A percentile compares a stretch with the other conserved stretches of the same genome.
These are phyloP conservation scores for Trypoxylon attenuatum DNA, from an alignment of 2,888 invertebrate species.

Conservation along the genomic window DNA sequence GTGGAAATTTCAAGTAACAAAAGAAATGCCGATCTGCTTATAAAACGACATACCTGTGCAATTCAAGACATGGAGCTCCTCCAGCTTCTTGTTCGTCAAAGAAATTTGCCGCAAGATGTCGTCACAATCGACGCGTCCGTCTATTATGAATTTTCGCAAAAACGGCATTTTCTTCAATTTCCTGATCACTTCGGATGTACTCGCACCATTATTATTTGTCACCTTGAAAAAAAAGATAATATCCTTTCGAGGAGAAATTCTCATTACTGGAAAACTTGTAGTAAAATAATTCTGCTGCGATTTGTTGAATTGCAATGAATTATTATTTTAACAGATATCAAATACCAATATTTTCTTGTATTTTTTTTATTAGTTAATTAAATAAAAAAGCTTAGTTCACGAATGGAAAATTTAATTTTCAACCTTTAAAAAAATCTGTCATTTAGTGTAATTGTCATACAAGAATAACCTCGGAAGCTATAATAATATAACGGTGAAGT, in stretches of 20 bases:
- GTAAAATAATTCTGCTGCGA: too few relatives aligned
- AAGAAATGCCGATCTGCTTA: not conserved
- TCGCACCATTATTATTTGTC: slow-evolving; percentile 33
- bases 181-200: slow-evolving; percentile 53
- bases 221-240: slow-evolving; percentile 44
- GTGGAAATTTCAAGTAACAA: not conserved
- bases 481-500: too few relatives aligned
- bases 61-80: slow-evolving; percentile 54
- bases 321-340: not conserved
- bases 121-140: slow-evolving; percentile 57
- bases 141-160: slow-evolving; percentile 54
- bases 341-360: too few relatives aligned
- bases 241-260: too few relatives aligned
- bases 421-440: too few relatives aligned
- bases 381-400: too few relatives aligned
- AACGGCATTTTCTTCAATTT: slow-evolving; percentile 62
- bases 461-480: too few relatives aligned
- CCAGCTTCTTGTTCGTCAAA: slow-evolving; percentile 59
- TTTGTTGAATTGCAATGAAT: too few relatives aligned
- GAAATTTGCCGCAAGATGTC: slow-evolving; percentile 63
- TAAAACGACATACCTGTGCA: slow-evolving; percentile 50
- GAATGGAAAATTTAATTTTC: too few relatives aligned
- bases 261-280: too few relatives aligned
- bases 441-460: too few relatives aligned
- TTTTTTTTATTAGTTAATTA: too few relatives aligned